Evolutionary conservation across 1,140 invertebrate species (phyloP).

Genomic region (Philopotamus ludificatus): DNA sequence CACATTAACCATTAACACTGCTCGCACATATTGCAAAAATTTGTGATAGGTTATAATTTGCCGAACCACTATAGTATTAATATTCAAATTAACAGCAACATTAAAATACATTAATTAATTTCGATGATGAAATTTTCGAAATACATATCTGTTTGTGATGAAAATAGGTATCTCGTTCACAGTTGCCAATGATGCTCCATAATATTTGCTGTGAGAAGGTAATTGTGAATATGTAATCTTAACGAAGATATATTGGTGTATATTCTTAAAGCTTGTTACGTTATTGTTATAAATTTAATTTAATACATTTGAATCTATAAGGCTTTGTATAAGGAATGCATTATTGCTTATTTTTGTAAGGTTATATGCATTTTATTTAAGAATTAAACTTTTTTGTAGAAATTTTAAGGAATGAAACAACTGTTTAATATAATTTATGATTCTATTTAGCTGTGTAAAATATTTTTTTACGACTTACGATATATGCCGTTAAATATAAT

Average conservation of each 20-base stretch:
- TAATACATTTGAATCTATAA: background rate
- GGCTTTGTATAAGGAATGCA: background rate
- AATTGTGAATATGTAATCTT: conserved; percentile 37
- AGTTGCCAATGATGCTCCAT: conserved; percentile 44
- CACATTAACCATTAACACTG: too few relatives aligned
- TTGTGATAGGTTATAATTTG: too few relatives aligned
- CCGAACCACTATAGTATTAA: too few relatives aligned
- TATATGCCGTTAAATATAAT: too few relatives aligned
- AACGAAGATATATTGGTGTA: conserved; percentile 2
- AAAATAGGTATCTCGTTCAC: conserved; percentile 27
- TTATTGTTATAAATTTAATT: background rate
- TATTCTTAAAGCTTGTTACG: background rate
- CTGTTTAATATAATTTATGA: too few relatives aligned
- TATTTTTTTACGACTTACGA: too few relatives aligned
- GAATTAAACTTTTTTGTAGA: background rate
- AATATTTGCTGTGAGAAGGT: conserved; percentile 53
- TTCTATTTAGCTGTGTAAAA: too few relatives aligned
- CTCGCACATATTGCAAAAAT: too few relatives aligned
- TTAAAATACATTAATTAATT: too few relatives aligned
- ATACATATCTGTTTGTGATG: conserved; percentile 20
- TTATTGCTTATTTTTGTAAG: background rate
- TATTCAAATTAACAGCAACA: too few relatives aligned
- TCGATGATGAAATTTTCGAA: too few relatives aligned
- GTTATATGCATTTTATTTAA: background rate
- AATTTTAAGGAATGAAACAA: too few relatives aligned